A percentile compares a stretch with the other conserved stretches of the same genome.
These are phyloP conservation scores for Sceliomorpha sp. DNA, from an alignment of 2,888 invertebrate genomes.

Conservation along the genomic window DNA sequence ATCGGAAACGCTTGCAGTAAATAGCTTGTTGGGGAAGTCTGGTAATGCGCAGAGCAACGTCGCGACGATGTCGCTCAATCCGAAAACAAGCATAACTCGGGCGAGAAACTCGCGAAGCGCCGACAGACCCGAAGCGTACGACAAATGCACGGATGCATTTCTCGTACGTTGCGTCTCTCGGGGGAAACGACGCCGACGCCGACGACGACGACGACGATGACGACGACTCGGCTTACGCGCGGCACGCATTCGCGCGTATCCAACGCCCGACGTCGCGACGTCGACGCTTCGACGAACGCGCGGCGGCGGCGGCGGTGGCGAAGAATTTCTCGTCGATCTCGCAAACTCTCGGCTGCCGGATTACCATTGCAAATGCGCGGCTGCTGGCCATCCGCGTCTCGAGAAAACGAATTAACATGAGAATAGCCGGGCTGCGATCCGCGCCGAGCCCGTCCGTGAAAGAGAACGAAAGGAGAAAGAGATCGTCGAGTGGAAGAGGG, in stretches of 20 bases:
- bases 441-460: constrained; percentile 26
- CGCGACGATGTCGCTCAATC: constrained; percentile 26
- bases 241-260: not conserved
- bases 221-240: too few relatives aligned
- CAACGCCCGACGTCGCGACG: too few relatives aligned
- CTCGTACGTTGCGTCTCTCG: not conserved
- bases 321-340: constrained; percentile 15
- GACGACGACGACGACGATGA: too few relatives aligned
- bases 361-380: constrained; percentile 60
- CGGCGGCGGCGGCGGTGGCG: too few relatives aligned
- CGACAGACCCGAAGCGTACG: constrained; percentile 4
- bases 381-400: constrained; percentile 48
- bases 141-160: constrained; percentile 1
- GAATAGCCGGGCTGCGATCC: constrained; percentile 55
- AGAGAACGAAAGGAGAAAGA: constrained; percentile 29
- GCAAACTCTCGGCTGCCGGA: constrained; percentile 29
- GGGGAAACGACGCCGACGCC: too few relatives aligned
- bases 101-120: constrained; percentile 21
- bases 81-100: constrained; percentile 31
- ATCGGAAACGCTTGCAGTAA: constrained; percentile 8
- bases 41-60: constrained; percentile 14
- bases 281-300: too few relatives aligned
- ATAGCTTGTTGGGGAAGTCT: constrained; percentile 22
- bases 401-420: constrained; percentile 59
- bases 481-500: constrained; percentile 32